A percentile compares a stretch with the other conserved stretches of the same genome.
These are phyloP conservation scores for Nasonia vitripennis DNA, from an alignment of 1,140 invertebrate species.

Conservation along the genomic window DNA sequence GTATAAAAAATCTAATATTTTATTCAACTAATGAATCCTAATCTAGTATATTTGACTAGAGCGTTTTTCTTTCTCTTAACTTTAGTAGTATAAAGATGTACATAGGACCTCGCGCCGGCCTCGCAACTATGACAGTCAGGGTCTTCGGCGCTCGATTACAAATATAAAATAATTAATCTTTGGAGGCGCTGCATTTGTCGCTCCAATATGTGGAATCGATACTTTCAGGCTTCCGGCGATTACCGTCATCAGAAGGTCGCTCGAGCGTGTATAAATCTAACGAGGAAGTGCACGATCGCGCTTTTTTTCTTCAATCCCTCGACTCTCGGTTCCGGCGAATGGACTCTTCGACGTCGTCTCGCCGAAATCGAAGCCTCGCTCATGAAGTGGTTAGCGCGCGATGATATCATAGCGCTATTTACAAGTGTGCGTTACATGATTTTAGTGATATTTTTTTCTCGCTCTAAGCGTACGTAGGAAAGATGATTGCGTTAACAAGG, in stretches of 20 bases:
- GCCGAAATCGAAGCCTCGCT: slow-evolving; percentile 24
- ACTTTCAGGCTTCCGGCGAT: slow-evolving; percentile 70
- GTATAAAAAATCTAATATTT: slow-evolving; percentile 60
- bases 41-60: slow-evolving; percentile 68
- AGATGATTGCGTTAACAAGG: neutral
- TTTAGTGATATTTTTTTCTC: neutral
- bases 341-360: slow-evolving; percentile 24
- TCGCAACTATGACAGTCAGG: slow-evolving; percentile 44
- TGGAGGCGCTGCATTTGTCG: slow-evolving; percentile 74
- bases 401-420: neutral
- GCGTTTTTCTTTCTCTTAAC: slow-evolving; percentile 55
- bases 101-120: slow-evolving; percentile 60
- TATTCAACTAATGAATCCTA: slow-evolving; percentile 59
- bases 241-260: slow-evolving; percentile 40
- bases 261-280: slow-evolving; percentile 1
- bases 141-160: slow-evolving; percentile 53
- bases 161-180: slow-evolving; percentile 67
- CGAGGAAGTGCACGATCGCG: slow-evolving; percentile 14
- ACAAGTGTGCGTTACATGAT: neutral
- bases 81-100: slow-evolving; percentile 59
- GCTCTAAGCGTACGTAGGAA: neutral
- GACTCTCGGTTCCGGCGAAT: slow-evolving; percentile 30
- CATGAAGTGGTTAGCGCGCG: neutral
- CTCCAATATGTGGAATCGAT: slow-evolving; percentile 65
- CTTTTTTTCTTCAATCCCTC: neutral